phyloP scores from a whole-genome alignment of 2,888 invertebrate species.

The Eulithis testata region DNA sequence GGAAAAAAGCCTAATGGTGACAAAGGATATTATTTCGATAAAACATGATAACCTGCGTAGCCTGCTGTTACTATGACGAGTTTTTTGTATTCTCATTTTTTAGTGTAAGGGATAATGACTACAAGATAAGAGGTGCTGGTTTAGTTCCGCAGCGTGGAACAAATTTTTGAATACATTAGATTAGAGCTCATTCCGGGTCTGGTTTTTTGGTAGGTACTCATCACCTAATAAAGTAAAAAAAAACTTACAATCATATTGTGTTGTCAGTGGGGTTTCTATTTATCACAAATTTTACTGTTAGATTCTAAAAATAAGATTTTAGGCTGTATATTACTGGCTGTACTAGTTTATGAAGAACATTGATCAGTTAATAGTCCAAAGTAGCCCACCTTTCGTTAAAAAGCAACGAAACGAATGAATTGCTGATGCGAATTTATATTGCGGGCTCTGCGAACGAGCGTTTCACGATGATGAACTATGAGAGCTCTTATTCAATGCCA shows the following conservation, averaged over 20 bases:
- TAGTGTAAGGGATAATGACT: no score
- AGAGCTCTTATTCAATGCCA: constrained; percentile 58
- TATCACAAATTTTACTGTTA: no score
- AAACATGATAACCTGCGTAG: constrained; percentile 38
- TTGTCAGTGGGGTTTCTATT: no score
- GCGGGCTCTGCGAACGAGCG: constrained; percentile 72
- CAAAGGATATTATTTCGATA: constrained; percentile 59
- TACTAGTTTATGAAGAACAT: background rate
- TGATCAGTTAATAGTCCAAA: constrained; percentile 13
- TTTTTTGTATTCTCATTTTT: background rate
- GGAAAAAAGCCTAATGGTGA: constrained; percentile 39
- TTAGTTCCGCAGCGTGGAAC: no score
- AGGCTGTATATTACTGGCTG: no score
- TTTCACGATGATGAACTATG: constrained; percentile 69
- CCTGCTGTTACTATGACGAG: constrained; percentile 15
- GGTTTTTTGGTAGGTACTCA: no score
- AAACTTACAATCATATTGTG: no score
- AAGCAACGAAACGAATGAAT: constrained; percentile 50
- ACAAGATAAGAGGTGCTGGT: no score
- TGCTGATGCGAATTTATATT: constrained; percentile 75
- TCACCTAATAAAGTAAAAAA: no score
- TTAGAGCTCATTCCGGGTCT: no score
- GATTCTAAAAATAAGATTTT: no score
- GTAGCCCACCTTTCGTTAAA: constrained; percentile 17
- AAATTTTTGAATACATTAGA: no score